Conservation (phyloP, 1,140 invertebrate species). For the Reticulitermes speratus region DNA sequence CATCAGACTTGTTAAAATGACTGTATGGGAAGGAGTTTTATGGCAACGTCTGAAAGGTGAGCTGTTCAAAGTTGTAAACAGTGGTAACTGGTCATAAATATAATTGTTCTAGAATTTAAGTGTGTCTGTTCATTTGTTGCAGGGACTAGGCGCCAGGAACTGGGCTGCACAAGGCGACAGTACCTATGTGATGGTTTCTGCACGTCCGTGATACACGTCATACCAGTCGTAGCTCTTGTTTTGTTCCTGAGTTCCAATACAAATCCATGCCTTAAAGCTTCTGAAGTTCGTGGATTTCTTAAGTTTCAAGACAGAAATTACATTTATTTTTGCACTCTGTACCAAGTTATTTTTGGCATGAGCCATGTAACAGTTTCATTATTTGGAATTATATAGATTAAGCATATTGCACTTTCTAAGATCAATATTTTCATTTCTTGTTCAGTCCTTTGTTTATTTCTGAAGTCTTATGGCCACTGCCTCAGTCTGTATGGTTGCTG, state of each 20-base stretch:
- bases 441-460: too few species aligned
- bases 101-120: background rate
- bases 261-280: background rate
- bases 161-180: background rate
- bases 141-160: background rate
- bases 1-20: conserved; percentile 40
- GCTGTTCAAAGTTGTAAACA: background rate
- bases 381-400: too few species aligned
- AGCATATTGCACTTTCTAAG: too few species aligned
- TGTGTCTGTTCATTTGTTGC: background rate
- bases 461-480: too few species aligned
- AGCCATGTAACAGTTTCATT: too few species aligned
- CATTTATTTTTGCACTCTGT: too few species aligned
- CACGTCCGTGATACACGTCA: background rate
- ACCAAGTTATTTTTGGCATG: too few species aligned
- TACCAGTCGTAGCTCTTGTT: background rate
- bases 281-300: background rate
- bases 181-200: conserved; percentile 1
- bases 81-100: background rate
- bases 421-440: too few species aligned
- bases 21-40: conserved; percentile 39
- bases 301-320: too few species aligned
- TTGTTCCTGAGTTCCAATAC: background rate
- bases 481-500: too few species aligned
- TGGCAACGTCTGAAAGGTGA: conserved; percentile 31